phyloP scores from a whole-genome alignment of 2,888 invertebrate genomes.

The Drosophila vallismaia region DNA sequence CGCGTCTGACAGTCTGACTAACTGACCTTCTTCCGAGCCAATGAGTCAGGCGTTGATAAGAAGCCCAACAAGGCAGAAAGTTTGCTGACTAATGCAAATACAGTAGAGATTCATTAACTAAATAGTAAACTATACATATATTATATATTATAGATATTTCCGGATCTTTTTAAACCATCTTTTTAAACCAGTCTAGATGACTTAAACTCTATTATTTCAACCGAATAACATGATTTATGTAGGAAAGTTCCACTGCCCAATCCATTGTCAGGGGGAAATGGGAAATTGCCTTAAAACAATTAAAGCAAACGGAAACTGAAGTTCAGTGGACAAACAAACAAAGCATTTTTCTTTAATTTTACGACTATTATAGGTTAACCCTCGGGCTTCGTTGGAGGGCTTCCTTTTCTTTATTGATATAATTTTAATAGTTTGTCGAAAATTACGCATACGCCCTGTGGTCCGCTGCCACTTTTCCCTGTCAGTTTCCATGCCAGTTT shows the following conservation, averaged over 20 bases:
- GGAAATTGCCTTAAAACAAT: constrained; percentile 16
- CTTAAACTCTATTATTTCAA: neutral
- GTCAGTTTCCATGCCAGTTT: constrained; percentile 5
- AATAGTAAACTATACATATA: no score
- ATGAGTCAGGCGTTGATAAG: constrained; percentile 33
- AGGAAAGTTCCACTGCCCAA: neutral
- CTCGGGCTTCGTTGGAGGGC: constrained; percentile 5
- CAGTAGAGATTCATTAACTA: neutral
- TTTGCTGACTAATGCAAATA: constrained; percentile 23
- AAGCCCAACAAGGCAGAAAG: neutral
- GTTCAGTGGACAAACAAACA: constrained; percentile 17
- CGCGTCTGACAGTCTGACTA: constrained; percentile 32
- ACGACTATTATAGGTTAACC: constrained; percentile 12
- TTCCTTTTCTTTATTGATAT: constrained; percentile 36
- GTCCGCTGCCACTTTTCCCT: constrained; percentile 23
- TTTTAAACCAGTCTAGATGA: no score
- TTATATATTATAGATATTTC: no score
- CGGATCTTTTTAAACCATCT: no score
- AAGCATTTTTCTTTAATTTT: constrained; percentile 10
- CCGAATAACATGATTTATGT: constrained; percentile 1
- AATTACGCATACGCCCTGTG: constrained; percentile 38
- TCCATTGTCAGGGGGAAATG: neutral
- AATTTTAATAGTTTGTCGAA: constrained; percentile 26
- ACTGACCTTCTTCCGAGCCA: constrained; percentile 23
- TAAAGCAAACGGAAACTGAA: constrained; percentile 19